phyloP scores from a whole-genome alignment of 1,140 invertebrate genomes.

The Radopholus similis region DNA sequence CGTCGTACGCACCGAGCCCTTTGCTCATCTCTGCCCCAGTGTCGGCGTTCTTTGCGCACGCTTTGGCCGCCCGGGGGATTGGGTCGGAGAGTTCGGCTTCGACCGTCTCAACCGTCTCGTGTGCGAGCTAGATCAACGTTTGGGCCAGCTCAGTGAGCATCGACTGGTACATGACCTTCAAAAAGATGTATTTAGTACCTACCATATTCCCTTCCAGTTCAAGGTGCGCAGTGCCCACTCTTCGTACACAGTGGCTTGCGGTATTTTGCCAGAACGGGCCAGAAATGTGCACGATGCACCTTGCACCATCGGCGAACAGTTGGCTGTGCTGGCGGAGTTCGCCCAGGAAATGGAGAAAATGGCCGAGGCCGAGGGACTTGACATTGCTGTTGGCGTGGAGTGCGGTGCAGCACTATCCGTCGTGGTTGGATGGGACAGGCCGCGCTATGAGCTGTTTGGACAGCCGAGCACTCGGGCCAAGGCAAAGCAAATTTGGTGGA shows the following conservation, averaged over 20 bases:
- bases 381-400: conserved; percentile 49
- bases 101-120: conserved; percentile 41
- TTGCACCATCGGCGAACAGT: conserved; percentile 54
- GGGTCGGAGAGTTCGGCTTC: conserved; percentile 44
- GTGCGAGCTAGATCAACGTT: conserved; percentile 37
- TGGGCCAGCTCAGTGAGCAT: conserved; percentile 25
- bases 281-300: conserved; percentile 56
- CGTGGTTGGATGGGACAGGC: conserved; percentile 50
- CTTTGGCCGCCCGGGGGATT: conserved; percentile 29
- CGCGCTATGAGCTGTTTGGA: conserved; percentile 53
- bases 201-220: too few species aligned
- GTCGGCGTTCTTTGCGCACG: conserved; percentile 38
- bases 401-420: conserved; percentile 55
- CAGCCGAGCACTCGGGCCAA: conserved; percentile 35
- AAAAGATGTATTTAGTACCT: too few species aligned
- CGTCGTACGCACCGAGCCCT: conserved; percentile 38
- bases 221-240: conserved; percentile 51
- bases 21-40: conserved; percentile 41
- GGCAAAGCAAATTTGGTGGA: neutral
- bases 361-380: conserved; percentile 40
- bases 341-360: conserved; percentile 44
- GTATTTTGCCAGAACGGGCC: conserved; percentile 52
- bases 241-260: conserved; percentile 51
- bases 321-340: conserved; percentile 51
- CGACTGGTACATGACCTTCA: too few species aligned